Base-by-base conservation (phyloP, 2,888 invertebrate genomes). In the Philaethria dido region DNA sequence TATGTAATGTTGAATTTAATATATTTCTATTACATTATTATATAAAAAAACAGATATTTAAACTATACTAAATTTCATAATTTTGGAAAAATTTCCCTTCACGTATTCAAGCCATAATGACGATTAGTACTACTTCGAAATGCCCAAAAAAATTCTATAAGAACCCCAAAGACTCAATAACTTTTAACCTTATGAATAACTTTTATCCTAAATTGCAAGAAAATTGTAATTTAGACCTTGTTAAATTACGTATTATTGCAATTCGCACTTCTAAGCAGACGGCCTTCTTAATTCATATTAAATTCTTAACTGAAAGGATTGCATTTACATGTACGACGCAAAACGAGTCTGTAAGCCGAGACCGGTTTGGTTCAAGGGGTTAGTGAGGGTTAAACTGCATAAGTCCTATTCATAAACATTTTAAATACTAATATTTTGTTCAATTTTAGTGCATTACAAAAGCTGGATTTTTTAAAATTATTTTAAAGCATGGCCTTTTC, bases 351-450 rank as follows among this genome's bases (percentile, higher is more conserved):
- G 29, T 45, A 29, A 47, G 25, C 22, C 25, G n/a, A 39, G 33
- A 54, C 55, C 55, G 63, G 55, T 55, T 64, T 64, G 63, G 63
- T 45, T 36, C n/a, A 55, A 36, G 36, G 54, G 54, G 63, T 45
- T 45, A 55, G 33, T 33, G 6, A 36, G 36, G 55, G 55, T 60
- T 60, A 47, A 60, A 60, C 11, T 52, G 52, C n/a, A 33, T 52
- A 22, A 57, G 1, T 39, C 55, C 36, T 57, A 39, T 20, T 20
- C 55, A 39, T 57, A 57, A 14, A n/a, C 3, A 57, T 39, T 22
- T 2, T 36, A 8, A 22, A 42, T 3, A n/a, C 14, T 9, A 57
- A 39, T 20, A 39, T 6, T 9, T 39, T 22, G 0, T 13, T 5
- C 25, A 13, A 13, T 39, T 54, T 36, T 18, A 13, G 16, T 54